Conservation (phyloP, 2,888 invertebrate genomes). For the Periphyllus acericola region DNA sequence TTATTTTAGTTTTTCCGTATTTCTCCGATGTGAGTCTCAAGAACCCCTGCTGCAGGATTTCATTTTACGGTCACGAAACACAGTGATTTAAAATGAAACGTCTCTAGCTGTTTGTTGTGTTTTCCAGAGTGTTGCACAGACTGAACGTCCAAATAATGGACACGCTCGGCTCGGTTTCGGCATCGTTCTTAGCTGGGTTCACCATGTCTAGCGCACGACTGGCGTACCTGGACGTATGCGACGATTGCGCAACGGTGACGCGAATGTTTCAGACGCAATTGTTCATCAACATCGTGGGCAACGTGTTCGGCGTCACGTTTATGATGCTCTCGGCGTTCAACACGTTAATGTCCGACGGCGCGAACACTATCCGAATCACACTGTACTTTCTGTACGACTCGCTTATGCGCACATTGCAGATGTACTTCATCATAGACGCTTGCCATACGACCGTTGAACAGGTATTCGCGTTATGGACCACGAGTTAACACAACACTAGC, state of each 20-base stretch:
- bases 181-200: constrained; percentile 2
- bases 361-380: background rate
- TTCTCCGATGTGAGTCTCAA: too few species aligned
- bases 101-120: background rate
- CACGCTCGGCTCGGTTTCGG: constrained; percentile 10
- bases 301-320: constrained; percentile 53
- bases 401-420: constrained; percentile 31
- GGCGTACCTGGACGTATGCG: constrained; percentile 33
- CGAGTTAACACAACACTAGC: too few species aligned
- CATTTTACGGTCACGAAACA: too few species aligned
- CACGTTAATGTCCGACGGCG: constrained; percentile 32
- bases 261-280: constrained; percentile 48
- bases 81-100: too few species aligned
- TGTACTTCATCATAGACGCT: constrained; percentile 49
- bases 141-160: constrained; percentile 28
- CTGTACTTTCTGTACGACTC: constrained; percentile 51
- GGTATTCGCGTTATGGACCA: background rate
- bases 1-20: too few species aligned
- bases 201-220: constrained; percentile 25
- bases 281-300: constrained; percentile 51
- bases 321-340: constrained; percentile 52
- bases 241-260: constrained; percentile 28
- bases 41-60: too few species aligned
- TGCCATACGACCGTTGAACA: constrained; percentile 46
- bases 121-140: constrained; percentile 9